Conservation (phyloP, 2,113 vertebrate genomes). For the Esox niger region DNA sequence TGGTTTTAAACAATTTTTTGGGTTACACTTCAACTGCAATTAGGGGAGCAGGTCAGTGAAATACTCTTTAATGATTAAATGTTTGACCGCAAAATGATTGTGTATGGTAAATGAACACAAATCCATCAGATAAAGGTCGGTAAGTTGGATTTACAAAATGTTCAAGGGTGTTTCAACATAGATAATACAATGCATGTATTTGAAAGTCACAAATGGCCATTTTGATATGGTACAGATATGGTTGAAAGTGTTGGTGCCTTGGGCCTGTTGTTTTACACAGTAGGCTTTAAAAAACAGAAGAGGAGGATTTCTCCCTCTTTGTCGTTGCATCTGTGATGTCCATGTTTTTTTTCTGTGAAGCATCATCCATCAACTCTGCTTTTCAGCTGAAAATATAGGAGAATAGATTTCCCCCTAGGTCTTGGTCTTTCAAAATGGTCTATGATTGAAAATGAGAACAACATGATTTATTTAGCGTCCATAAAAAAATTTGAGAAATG, state of each 20-base stretch:
- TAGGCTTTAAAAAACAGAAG: conserved; percentile 31
- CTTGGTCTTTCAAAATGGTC: conserved; percentile 10
- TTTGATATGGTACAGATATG: conserved; percentile 36
- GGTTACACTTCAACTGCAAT: neutral
- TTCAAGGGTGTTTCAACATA: neutral
- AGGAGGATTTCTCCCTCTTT: conserved; percentile 5
- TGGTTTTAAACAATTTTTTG: too few relatives aligned
- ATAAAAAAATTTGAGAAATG: conserved; percentile 27
- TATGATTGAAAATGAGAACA: neutral
- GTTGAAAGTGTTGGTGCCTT: conserved; percentile 32
- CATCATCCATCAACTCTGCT: conserved; percentile 16
- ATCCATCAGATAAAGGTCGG: neutral
- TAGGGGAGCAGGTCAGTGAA: neutral
- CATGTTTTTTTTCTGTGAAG: neutral
- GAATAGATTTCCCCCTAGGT: neutral
- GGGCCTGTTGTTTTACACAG: conserved; percentile 29
- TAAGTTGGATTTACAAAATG: too few relatives aligned
- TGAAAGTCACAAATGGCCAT: conserved; percentile 25
- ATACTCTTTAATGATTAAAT: conserved; percentile 35
- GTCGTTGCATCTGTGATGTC: neutral
- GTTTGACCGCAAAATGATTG: conserved; percentile 9
- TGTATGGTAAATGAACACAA: neutral
- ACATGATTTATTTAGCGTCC: conserved; percentile 5
- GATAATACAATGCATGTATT: conserved; percentile 13
- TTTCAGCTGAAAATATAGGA: neutral